A percentile compares a stretch with the other conserved stretches of the same genome.
Conservation (phyloP, 2,113 vertebrate species). For the Sander lucioperca region DNA sequence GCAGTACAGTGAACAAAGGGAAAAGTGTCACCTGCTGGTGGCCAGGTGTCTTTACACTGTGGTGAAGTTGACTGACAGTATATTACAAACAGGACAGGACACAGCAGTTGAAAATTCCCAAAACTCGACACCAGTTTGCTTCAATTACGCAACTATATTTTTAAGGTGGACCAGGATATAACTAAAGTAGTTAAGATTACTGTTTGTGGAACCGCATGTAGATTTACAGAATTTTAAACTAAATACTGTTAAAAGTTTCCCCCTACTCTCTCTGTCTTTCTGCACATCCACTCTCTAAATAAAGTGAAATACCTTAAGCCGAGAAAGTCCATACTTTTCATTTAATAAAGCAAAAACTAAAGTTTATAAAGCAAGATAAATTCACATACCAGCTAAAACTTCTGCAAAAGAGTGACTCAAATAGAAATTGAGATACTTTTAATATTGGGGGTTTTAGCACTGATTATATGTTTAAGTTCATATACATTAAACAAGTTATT, state of each 20-base stretch:
- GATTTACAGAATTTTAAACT: neutral
- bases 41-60: constrained; percentile 69
- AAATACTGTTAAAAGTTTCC: neutral
- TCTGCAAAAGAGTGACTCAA: constrained; percentile 1
- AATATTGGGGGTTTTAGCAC: neutral
- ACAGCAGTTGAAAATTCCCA: neutral
- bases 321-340: neutral
- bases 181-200: neutral
- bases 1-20: constrained; percentile 70
- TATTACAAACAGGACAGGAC: neutral
- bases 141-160: neutral
- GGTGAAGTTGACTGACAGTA: constrained; percentile 9
- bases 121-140: neutral
- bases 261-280: neutral
- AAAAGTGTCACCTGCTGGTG: constrained; percentile 85
- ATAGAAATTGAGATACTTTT: constrained; percentile 10
- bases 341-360: constrained; percentile 29
- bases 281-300: constrained; percentile 21
- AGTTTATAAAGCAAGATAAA: neutral
- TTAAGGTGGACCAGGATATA: neutral
- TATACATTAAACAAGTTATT: constrained; percentile 13
- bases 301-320: constrained; percentile 7
- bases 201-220: constrained; percentile 9
- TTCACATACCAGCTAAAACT: neutral
- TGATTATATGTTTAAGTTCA: neutral